Conservation (phyloP, 2,113 vertebrate species). For the Potamarius usumacintae region DNA sequence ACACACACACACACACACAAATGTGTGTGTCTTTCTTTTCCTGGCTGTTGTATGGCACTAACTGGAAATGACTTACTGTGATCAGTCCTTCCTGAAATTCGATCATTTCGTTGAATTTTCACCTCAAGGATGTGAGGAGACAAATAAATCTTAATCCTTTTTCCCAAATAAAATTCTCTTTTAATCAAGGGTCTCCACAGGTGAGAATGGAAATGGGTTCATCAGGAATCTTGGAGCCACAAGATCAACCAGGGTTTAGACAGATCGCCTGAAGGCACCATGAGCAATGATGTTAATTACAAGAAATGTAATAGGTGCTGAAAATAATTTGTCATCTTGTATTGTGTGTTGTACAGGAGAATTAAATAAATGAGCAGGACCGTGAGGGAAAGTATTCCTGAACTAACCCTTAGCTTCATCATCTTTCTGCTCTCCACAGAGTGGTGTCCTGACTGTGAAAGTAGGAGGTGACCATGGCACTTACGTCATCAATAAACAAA, state of each 20-base stretch:
- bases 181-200: not conserved
- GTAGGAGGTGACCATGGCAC: slow-evolving; percentile 84
- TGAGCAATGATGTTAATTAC: not conserved
- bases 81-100: not conserved
- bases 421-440: slow-evolving; percentile 66
- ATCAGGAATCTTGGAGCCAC: not conserved
- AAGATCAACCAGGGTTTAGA: not conserved
- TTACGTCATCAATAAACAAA: slow-evolving; percentile 97
- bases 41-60: not conserved
- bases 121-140: not conserved
- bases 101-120: not conserved
- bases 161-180: not conserved
- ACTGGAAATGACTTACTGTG: not conserved
- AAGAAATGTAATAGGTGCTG: slow-evolving; percentile 12
- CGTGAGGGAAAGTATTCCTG: not conserved
- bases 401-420: not conserved
- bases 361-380: not conserved
- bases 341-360: not conserved
- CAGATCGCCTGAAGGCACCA: not conserved
- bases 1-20: not conserved
- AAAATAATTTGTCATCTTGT: not conserved
- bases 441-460: slow-evolving; percentile 88
- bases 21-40: not conserved
- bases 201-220: not conserved
- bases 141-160: not conserved